Conservation (phyloP, 2,797 vertebrate species). For the Sorex maritimensis region DNA sequence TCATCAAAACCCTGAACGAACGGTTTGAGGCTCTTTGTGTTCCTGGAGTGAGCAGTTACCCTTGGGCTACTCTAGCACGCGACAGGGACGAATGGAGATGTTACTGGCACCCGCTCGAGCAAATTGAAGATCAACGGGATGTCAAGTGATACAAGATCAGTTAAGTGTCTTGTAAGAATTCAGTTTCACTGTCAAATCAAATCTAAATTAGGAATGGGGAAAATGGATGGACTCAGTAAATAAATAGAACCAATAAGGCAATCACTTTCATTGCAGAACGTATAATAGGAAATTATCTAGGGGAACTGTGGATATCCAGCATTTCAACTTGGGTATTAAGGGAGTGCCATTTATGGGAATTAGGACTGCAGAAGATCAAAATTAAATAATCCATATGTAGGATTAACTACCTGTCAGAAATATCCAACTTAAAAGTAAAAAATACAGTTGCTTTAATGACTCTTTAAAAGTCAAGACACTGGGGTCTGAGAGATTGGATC, state of each 20-base stretch:
- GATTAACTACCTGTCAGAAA: background rate
- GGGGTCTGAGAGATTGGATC: background rate
- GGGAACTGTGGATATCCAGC: background rate
- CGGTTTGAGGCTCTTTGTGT: no score
- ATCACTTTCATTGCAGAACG: background rate
- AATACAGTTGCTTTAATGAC: background rate
- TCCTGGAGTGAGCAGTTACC: no score
- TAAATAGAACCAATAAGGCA: background rate
- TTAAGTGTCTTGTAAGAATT: background rate
- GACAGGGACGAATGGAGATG: no score
- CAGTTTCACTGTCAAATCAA: background rate
- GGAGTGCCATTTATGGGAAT: background rate
- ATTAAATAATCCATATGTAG: constrained; percentile 19
- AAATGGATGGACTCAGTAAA: background rate
- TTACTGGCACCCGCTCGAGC: no score
- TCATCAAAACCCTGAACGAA: no score
- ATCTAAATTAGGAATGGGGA: constrained; percentile 5
- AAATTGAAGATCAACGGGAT: no score
- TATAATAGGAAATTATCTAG: background rate
- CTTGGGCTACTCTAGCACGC: no score
- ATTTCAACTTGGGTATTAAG: background rate
- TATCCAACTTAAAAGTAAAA: constrained; percentile 1
- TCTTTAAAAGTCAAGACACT: constrained; percentile 36
- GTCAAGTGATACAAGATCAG: background rate
- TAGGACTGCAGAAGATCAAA: background rate